Conservation (phyloP, 2,797 vertebrate species). For the Halcyon smyrnensis region DNA sequence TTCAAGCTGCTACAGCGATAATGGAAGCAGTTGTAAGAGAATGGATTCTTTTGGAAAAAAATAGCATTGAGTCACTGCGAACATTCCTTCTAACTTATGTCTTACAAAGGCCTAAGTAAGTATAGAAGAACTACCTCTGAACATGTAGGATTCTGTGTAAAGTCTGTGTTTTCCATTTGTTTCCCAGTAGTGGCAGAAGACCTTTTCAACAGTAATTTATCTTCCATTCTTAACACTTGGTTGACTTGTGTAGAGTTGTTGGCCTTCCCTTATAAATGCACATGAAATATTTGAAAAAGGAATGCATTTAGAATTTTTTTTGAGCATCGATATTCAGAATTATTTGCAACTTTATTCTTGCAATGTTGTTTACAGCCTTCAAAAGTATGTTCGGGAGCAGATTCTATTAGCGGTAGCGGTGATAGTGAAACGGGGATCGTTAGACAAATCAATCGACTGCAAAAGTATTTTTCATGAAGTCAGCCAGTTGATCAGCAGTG, state of each 20-base stretch:
- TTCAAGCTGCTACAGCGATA: constrained; percentile 97
- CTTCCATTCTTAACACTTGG: neutral
- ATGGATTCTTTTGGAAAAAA: constrained; percentile 97
- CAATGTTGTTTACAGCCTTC: constrained; percentile 84
- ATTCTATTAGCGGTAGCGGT: constrained; percentile 96
- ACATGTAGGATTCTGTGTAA: neutral
- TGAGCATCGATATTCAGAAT: neutral
- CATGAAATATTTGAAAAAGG: neutral
- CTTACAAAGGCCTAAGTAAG: constrained; percentile 97
- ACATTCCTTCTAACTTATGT: constrained; percentile 98
- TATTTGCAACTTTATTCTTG: neutral
- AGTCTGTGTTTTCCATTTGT: neutral
- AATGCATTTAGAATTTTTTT: neutral
- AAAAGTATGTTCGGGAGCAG: constrained; percentile 98
- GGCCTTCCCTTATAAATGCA: neutral
- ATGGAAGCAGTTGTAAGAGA: constrained; percentile 99
- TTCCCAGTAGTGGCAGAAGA: neutral
- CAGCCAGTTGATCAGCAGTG: constrained; percentile 96
- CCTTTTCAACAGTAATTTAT: neutral
- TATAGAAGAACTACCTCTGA: constrained; percentile 2
- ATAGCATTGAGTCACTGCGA: constrained; percentile 94
- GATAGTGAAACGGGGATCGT: constrained; percentile 95
- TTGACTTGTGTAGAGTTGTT: neutral
- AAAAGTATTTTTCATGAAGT: constrained; percentile 98
- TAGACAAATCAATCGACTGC: constrained; percentile 97